Evolutionary conservation across 2,888 invertebrate genomes (phyloP), one percentile per base, ranked within the genome.

Genomic region (Caenorhabditis wallacei): DNA sequence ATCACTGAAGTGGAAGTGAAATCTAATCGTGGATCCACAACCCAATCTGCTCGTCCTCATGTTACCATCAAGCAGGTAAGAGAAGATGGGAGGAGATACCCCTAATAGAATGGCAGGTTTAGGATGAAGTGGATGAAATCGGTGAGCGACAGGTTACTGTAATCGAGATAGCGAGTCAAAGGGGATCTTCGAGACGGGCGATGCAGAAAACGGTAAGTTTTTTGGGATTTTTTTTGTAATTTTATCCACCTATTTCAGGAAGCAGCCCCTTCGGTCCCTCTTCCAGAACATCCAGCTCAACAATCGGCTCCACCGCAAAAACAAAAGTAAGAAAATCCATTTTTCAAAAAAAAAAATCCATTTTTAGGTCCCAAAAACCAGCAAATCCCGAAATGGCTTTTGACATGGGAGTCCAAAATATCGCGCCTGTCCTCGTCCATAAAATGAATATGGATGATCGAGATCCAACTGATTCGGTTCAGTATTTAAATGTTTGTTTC

Each of bases 391-490:
- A 66, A 35, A 78, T 78, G 78, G 78, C 59, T 13, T 78, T 78
- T 18, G 78, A 78, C 53, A 69, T 78, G 7, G 70, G 70, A 48
- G 63, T 24, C 1, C 22, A 54, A 5, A 63, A 61, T 13, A 78
- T 78, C 13, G 70, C 53, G 0, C 78, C 78, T 0, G 78, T 78
- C 10, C 40, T 78, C 0, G 53, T 22, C 3, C 70, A 78, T 35
- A 78, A 70, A 22, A 74, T 84, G 61, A 56, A 84, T 24, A 71
- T 84, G 51, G 57, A 79, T 24, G 81, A 84, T 46, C 56, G 84
- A 20, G 84, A 84, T 63, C 70, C 70, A 35, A 30, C 11, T 0
- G 48, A 78, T 53, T 63, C 69, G 16, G 78, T 56, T 4, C 48
- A 78, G n/a, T 61, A 70, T n/a, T 26, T 78, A 22, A 78, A 78